These are phyloP conservation scores for Siphlonurus alternatus DNA, from an alignment of 2,888 invertebrate species.

Conservation along the genomic window DNA sequence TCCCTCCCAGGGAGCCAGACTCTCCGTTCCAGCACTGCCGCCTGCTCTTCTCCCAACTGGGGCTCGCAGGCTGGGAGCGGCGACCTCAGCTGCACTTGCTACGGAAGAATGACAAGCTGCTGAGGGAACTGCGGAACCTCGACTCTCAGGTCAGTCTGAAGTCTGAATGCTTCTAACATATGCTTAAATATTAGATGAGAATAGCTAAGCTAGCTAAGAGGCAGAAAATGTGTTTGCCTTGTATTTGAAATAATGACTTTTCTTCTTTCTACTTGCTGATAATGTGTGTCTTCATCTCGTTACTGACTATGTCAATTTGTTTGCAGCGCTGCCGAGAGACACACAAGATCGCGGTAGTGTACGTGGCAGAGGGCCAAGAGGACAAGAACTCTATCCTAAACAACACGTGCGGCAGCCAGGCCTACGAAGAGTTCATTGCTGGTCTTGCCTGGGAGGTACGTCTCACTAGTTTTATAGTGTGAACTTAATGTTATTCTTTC, in stretches of 20 bases:
- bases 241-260: not conserved
- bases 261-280: not conserved
- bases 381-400: conserved; percentile 85
- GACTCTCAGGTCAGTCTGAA: conserved; percentile 88
- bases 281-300: too few species aligned
- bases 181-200: not conserved
- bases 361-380: conserved; percentile 94
- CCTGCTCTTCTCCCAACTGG: conserved; percentile 78
- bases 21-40: conserved; percentile 71
- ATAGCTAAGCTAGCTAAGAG: not conserved
- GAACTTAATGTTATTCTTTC: too few species aligned
- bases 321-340: conserved; percentile 64
- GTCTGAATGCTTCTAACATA: conserved; percentile 17
- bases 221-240: not conserved
- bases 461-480: too few species aligned
- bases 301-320: not conserved
- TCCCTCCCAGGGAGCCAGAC: conserved; percentile 32
- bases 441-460: conserved; percentile 52
- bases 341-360: conserved; percentile 94
- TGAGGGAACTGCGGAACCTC: conserved; percentile 80
- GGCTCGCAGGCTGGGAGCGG: conserved; percentile 78
- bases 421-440: conserved; percentile 75
- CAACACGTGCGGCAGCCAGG: conserved; percentile 81
- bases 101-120: conserved; percentile 70
- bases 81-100: conserved; percentile 69